A percentile compares a stretch with the other conserved stretches of the same genome.
Conservation (phyloP, 2,797 vertebrate species). For the Enteromius anoplus region DNA sequence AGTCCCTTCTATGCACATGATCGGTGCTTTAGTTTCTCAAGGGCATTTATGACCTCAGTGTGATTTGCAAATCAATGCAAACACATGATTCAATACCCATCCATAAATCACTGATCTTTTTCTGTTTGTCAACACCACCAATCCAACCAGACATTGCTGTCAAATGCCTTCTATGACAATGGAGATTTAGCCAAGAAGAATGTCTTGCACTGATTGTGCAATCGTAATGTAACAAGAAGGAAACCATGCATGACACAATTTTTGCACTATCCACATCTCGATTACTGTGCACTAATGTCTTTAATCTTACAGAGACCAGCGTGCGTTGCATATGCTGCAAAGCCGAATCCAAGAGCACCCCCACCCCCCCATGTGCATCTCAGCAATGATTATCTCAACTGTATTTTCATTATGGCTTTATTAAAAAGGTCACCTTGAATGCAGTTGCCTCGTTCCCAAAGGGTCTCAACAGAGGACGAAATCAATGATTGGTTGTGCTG, state of each 20-base stretch:
- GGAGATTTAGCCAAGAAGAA: slow-evolving; percentile 15
- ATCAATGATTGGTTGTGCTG: slow-evolving; percentile 55
- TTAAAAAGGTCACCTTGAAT: slow-evolving; percentile 71
- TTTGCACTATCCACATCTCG: neutral
- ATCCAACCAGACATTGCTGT: slow-evolving; percentile 6
- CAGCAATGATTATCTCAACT: slow-evolving; percentile 27
- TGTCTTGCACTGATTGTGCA: slow-evolving; percentile 30
- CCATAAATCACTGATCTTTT: neutral
- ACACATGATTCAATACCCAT: neutral
- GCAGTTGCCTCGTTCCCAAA: slow-evolving; percentile 47
- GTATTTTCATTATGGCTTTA: slow-evolving; percentile 41
- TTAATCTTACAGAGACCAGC: neutral
- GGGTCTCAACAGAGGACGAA: slow-evolving; percentile 45
- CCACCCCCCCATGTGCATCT: neutral
- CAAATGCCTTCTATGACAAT: slow-evolving; percentile 2
- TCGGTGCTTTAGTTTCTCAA: slow-evolving; percentile 42
- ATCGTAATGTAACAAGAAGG: slow-evolving; percentile 11
- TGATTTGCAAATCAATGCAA: slow-evolving; percentile 33
- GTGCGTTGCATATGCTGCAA: neutral
- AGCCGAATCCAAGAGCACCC: neutral
- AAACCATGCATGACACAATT: neutral
- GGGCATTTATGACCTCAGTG: slow-evolving; percentile 54
- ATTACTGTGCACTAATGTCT: neutral
- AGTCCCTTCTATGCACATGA: slow-evolving; percentile 33
- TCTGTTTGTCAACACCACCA: neutral